These are phyloP conservation scores for Conus betulinus DNA, from an alignment of 1,140 invertebrate genomes.

Conservation along the genomic window DNA sequence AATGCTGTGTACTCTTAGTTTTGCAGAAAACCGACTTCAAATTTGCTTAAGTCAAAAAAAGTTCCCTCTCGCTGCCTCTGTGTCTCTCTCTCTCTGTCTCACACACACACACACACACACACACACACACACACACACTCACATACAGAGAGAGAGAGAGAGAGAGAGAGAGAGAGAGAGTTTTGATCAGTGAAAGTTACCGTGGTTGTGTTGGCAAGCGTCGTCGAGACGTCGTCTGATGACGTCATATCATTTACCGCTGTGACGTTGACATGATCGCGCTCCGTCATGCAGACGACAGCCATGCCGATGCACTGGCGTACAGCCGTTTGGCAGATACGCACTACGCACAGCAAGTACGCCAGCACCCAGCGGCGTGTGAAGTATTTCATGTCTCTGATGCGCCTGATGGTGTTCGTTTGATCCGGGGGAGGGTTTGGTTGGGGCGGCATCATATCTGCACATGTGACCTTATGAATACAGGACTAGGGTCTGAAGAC, in stretches of 20 bases:
- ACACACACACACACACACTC: no score
- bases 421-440: neutral
- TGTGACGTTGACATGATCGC: neutral
- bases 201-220: neutral
- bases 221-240: neutral
- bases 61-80: no score
- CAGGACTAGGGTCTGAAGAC: no score
- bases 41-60: no score
- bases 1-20: no score
- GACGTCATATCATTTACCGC: neutral
- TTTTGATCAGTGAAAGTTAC: neutral
- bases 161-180: no score
- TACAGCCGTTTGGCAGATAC: slow-evolving; percentile 46
- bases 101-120: no score
- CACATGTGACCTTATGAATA: neutral
- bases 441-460: neutral
- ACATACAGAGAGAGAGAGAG: no score
- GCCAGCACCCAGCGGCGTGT: slow-evolving; percentile 53
- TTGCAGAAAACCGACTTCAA: no score
- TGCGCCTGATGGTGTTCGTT: neutral
- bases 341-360: slow-evolving; percentile 36
- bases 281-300: slow-evolving; percentile 48
- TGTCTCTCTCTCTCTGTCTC: no score
- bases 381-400: slow-evolving; percentile 28
- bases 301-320: slow-evolving; percentile 55